Evolutionary conservation across 2,797 vertebrate genomes (phyloP), one percentile per base, ranked within the genome.

Genomic region (Rachycentron canadum): DNA sequence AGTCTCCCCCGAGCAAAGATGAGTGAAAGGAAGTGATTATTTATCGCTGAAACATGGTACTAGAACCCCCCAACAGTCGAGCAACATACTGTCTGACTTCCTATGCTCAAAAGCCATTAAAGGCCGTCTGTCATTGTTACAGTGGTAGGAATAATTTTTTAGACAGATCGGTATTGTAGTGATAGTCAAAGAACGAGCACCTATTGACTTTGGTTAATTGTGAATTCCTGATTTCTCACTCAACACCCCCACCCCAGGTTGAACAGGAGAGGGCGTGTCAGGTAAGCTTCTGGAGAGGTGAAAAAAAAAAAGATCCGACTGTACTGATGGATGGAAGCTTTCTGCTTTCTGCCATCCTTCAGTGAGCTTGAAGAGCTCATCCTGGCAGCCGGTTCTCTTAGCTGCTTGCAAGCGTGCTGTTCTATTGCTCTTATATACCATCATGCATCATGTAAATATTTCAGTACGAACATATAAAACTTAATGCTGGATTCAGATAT

Each of bases 71-170:
- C 26, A 41, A 60, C 43, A 59, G 63, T 88, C 76, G 53, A 80
- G 50, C 49, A 67, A 81, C 45, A 45, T 86, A 55, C 26, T 82
- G 45, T 74, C 73, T 6, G 60, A 13, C 34, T 84, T 89, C 82
- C 70, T 71, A 67, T 14, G 21, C 63, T 86, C 89, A 34, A 85
- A 86, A 79, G 84, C 83, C 4, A 3, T 80, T 55, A 84, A 81
- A 80, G 82, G 61, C 74, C 80, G 45, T 40, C 38, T 63, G 8
- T 50, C 30, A 64, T 73, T 59, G 64, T 73, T 59, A n/a, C n/a
- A n/a, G 78, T 53, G 25, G 17, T 32, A 36, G 11, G 3, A 40
- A 40, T 13, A 40, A 3, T 40, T 40, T 40, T 40, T 40, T 40
- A 13, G 11, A 40, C 11, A 40, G 38, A 40, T 12, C 2, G 8